phyloP scores from a whole-genome alignment of 1,140 invertebrate genomes.

The Macrostomum lignano region DNA sequence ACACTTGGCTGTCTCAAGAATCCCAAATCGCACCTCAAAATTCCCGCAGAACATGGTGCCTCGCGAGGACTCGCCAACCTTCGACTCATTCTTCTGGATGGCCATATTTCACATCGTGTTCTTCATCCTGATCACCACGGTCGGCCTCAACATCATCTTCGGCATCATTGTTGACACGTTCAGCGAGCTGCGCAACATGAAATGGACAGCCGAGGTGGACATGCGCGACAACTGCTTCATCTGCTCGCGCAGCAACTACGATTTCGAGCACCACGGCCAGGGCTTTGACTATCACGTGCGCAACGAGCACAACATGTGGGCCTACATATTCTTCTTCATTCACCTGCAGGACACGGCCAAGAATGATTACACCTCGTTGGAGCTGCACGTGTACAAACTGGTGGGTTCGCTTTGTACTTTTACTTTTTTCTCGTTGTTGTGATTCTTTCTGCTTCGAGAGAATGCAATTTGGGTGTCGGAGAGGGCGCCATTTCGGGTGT shows the following conservation, averaged over 20 bases:
- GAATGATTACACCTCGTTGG: conserved; percentile 23
- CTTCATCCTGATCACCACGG: conserved; percentile 5
- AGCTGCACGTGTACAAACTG: conserved; percentile 18
- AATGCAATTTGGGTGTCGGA: too few species aligned
- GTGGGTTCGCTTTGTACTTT: conserved; percentile 8
- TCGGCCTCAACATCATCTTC: conserved; percentile 6
- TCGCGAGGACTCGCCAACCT: too few species aligned
- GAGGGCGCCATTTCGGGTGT: too few species aligned
- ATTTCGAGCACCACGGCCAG: conserved; percentile 19
- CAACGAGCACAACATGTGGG: conserved; percentile 26
- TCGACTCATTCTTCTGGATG: neutral
- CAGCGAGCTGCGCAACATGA: conserved; percentile 19
- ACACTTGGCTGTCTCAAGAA: too few species aligned
- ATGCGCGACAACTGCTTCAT: conserved; percentile 23
- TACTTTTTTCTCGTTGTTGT: conserved; percentile 3
- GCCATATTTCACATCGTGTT: conserved; percentile 2
- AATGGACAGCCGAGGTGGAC: conserved; percentile 23
- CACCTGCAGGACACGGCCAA: conserved; percentile 21
- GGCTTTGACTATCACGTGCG: conserved; percentile 24
- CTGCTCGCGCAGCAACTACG: conserved; percentile 20
- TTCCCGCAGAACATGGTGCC: too few species aligned
- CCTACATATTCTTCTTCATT: conserved; percentile 26
- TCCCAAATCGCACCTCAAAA: too few species aligned
- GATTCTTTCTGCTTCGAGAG: conserved; percentile 5
- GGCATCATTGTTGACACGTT: conserved; percentile 16